These are phyloP conservation scores for Dipus sagitta DNA, from an alignment of 2,797 vertebrate genomes.

Conservation along the genomic window DNA sequence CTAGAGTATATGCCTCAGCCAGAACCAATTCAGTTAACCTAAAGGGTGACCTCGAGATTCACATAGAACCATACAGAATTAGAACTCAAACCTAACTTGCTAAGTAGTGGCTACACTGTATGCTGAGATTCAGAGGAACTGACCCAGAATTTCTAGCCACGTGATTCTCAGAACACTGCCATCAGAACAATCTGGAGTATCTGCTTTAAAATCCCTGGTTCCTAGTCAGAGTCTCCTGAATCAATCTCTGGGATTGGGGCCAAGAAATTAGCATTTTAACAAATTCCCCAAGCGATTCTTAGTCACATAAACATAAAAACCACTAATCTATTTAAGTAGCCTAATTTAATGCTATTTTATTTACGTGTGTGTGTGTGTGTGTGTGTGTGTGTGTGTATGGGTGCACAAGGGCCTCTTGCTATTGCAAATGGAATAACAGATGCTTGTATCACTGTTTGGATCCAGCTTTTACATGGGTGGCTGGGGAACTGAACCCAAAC, in stretches of 20 bases:
- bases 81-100: not conserved
- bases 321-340: not conserved
- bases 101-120: not conserved
- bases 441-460: too few relatives aligned
- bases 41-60: not conserved
- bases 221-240: not conserved
- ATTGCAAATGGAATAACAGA: too few relatives aligned
- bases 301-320: constrained; percentile 17
- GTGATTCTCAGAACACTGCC: not conserved
- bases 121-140: not conserved
- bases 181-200: not conserved
- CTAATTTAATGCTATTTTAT: too few relatives aligned
- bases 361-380: too few relatives aligned
- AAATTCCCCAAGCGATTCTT: not conserved
- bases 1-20: not conserved
- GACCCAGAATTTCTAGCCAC: not conserved
- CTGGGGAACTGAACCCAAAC: too few relatives aligned
- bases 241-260: not conserved
- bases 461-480: too few relatives aligned
- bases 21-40: constrained; percentile 41
- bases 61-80: not conserved
- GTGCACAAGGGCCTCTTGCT: too few relatives aligned
- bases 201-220: constrained; percentile 43
- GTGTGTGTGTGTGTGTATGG: too few relatives aligned
- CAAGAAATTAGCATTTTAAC: constrained; percentile 43